These are phyloP conservation scores for Eupithecia subfuscata DNA, from an alignment of 2,888 invertebrate genomes.

Conservation along the genomic window DNA sequence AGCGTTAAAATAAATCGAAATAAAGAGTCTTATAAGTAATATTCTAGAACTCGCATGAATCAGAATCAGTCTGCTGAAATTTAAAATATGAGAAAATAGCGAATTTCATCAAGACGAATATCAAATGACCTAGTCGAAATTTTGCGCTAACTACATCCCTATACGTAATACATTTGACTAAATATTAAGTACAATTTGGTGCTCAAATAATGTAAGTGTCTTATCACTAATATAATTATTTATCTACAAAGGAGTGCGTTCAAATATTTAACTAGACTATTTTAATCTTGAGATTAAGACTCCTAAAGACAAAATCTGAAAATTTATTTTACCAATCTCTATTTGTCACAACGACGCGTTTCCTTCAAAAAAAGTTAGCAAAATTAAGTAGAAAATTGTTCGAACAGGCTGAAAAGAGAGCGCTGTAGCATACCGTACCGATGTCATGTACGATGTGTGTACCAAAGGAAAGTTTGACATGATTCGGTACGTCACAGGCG, in stretches of 20 bases:
- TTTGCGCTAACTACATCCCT: constrained; percentile 67
- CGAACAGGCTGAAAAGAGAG: not conserved
- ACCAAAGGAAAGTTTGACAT: too few relatives aligned
- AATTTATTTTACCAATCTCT: not conserved
- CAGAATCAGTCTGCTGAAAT: constrained; percentile 77
- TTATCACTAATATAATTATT: constrained; percentile 76
- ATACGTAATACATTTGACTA: constrained; percentile 78
- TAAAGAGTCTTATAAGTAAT: constrained; percentile 74
- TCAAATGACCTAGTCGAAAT: constrained; percentile 61
- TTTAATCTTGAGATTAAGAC: not conserved
- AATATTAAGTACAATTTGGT: constrained; percentile 84
- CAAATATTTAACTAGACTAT: constrained; percentile 59
- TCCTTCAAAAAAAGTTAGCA: not conserved
- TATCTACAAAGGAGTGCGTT: constrained; percentile 78
- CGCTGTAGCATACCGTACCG: not conserved
- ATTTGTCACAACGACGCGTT: not conserved
- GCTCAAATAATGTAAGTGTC: constrained; percentile 81
- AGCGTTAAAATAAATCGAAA: constrained; percentile 73
- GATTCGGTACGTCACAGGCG: not conserved
- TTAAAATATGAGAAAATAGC: constrained; percentile 58
- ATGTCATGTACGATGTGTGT: not conserved
- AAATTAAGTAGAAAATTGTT: not conserved
- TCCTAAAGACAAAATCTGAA: not conserved
- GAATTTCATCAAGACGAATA: constrained; percentile 64
- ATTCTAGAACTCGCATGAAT: constrained; percentile 56